These are phyloP conservation scores for Druceiella hillmani DNA, from an alignment of 2,888 invertebrate species.

Conservation along the genomic window DNA sequence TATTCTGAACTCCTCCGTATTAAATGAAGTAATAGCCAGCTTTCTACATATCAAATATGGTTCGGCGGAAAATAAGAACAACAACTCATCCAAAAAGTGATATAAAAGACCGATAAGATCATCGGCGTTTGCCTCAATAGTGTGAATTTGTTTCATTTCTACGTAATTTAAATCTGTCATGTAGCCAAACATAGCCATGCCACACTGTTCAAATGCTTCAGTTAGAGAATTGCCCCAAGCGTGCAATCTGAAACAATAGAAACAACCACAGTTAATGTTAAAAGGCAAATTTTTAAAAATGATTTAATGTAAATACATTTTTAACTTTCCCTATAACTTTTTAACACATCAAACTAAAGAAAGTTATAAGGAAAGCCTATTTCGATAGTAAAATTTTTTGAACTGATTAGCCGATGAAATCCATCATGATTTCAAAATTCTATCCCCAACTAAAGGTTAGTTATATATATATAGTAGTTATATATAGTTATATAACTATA, in stretches of 20 bases:
- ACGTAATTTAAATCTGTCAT: slow-evolving; percentile 91
- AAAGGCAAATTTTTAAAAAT: slow-evolving; percentile 12
- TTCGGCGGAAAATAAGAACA: slow-evolving; percentile 90
- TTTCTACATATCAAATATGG: slow-evolving; percentile 84
- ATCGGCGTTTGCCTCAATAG: slow-evolving; percentile 83
- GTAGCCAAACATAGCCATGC: slow-evolving; percentile 95
- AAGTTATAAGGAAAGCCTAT: too few relatives aligned
- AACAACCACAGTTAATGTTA: slow-evolving; percentile 4
- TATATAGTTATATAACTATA: too few relatives aligned
- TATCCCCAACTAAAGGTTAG: too few relatives aligned
- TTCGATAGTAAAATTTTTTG: too few relatives aligned
- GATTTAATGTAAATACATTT: too few relatives aligned
- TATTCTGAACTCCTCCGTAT: slow-evolving; percentile 75
- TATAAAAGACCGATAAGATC: slow-evolving; percentile 85
- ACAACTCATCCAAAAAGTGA: slow-evolving; percentile 90
- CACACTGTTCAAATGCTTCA: slow-evolving; percentile 94
- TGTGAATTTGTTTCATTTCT: slow-evolving; percentile 69
- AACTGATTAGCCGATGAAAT: too few relatives aligned
- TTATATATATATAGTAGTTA: too few relatives aligned
- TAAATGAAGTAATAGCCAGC: slow-evolving; percentile 82
- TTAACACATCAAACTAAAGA: too few relatives aligned
- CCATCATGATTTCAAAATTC: too few relatives aligned
- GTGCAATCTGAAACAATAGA: slow-evolving; percentile 61
- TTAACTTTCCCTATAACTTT: too few relatives aligned
- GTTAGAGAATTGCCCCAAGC: slow-evolving; percentile 84